These are phyloP conservation scores for Onchidella celtica DNA, from an alignment of 2,888 invertebrate genomes.

Conservation along the genomic window DNA sequence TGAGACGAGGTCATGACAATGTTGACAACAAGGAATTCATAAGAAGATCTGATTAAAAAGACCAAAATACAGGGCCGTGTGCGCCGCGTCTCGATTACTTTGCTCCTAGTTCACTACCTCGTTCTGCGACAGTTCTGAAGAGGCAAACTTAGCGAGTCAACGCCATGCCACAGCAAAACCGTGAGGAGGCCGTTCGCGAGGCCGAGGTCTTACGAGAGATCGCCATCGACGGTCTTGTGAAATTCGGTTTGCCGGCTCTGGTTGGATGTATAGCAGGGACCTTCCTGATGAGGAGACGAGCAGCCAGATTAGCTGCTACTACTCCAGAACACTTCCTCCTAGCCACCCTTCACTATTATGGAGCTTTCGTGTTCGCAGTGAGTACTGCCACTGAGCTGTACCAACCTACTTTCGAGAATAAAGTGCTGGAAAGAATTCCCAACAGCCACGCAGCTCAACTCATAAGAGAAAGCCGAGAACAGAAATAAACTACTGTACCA, in stretches of 20 bases:
- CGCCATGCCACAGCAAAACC: too few relatives aligned
- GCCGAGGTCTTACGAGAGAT: slow-evolving; percentile 8
- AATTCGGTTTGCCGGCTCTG: slow-evolving; percentile 15
- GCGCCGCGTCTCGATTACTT: too few relatives aligned
- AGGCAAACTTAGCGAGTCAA: too few relatives aligned
- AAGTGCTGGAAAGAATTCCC: slow-evolving; percentile 18
- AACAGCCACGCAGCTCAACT: slow-evolving; percentile 9
- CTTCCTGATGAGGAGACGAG: slow-evolving; percentile 25
- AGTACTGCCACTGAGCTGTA: neutral
- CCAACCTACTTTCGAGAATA: neutral
- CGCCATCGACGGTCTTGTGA: slow-evolving; percentile 16
- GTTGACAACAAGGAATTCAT: too few relatives aligned
- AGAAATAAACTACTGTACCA: neutral
- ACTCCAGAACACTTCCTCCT: neutral
- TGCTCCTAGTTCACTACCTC: too few relatives aligned
- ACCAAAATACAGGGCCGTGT: too few relatives aligned
- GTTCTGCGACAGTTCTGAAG: too few relatives aligned
- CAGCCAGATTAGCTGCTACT: neutral
- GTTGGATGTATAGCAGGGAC: neutral
- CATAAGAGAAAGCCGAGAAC: neutral
- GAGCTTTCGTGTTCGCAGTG: neutral
- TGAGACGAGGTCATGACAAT: too few relatives aligned
- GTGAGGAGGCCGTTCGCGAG: too few relatives aligned
- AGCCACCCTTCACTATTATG: slow-evolving; percentile 17
- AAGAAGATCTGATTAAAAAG: too few relatives aligned